Evolutionary conservation across 1,140 invertebrate species (phyloP), one percentile per base, ranked within the genome.

Genomic region (Zaprionus inermis): DNA sequence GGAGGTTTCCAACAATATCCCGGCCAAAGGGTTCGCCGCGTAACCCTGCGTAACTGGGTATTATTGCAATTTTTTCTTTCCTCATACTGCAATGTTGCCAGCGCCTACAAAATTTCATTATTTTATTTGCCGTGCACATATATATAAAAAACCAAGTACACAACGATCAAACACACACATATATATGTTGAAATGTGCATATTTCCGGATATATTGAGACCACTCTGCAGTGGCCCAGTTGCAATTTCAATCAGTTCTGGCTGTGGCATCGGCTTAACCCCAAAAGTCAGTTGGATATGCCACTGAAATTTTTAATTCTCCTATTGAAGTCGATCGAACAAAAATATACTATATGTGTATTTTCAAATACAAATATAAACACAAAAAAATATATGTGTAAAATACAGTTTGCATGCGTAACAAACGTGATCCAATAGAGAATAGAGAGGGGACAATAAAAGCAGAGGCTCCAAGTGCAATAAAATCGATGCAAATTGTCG

Each of bases 51-150:
- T n/a, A 54, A 22, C 44, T 49, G 51, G 24, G 22, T 30, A 30
- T 54, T 28, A 54, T 54, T 54, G n/a, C 11, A 28, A 28, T 28
- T 30, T 22, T 38, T 41, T 59, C 30, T 28, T 28, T 28, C 7
- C n/a, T 38, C 18, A 9, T 22, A 36, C 14, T 20, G 54, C 54
- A 12, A 22, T 57, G 32, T 28, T 28, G 3, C 5, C 20, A 20
- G 20, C n/a, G 24, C 11, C 41, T 14, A 44, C 24, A 5, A 65
- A 65, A 65, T 56, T 65, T 28, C 56, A 56, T 56, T 65, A 65
- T 65, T 65, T 44, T 65, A 65, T 55, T 64, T 55, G 34, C 51
- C 16, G n/a, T 51, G 20, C 22, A 51, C 49, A 51, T 20, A 51
- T 24, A n/a, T n/a, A n/a, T 51, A 20, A 51, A 20, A 51, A 24